phyloP scores from a whole-genome alignment of 23 tunicate genomes.

The Pegea sp. region DNA sequence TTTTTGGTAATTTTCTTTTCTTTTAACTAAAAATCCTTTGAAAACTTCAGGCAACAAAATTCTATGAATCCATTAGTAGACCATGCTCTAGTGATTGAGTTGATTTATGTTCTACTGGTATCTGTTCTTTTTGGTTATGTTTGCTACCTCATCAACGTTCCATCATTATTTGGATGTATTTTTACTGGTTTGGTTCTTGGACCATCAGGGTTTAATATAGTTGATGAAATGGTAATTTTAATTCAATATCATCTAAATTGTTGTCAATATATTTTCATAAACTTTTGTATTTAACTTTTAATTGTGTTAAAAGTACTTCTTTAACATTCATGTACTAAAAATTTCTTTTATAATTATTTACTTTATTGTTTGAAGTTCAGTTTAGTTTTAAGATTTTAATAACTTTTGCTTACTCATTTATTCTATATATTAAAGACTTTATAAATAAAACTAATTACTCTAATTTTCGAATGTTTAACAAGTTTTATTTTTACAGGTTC shows the following conservation, averaged over 20 bases:
- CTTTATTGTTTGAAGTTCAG: no score
- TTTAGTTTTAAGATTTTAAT: not conserved
- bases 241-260: no score
- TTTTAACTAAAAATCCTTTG: not conserved
- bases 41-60: conserved; percentile 23
- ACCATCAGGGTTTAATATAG: conserved; percentile 42
- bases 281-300: no score
- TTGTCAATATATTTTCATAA: no score
- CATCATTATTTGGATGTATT: conserved; percentile 65
- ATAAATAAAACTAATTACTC: no score
- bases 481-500: conserved; percentile 16
- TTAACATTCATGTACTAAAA: no score
- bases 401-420: not conserved
- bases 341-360: no score
- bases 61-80: conserved; percentile 62
- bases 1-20: not conserved
- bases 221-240: conserved; percentile 43
- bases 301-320: no score
- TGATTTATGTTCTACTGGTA: conserved; percentile 24
- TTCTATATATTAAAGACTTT: no score
- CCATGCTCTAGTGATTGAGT: conserved; percentile 48
- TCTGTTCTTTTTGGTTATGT: conserved; percentile 40
- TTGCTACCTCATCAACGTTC: conserved; percentile 34
- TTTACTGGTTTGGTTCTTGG: conserved; percentile 68
- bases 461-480: no score